Conservation (phyloP, 2,888 invertebrate species). For the Druceiella hillmani region DNA sequence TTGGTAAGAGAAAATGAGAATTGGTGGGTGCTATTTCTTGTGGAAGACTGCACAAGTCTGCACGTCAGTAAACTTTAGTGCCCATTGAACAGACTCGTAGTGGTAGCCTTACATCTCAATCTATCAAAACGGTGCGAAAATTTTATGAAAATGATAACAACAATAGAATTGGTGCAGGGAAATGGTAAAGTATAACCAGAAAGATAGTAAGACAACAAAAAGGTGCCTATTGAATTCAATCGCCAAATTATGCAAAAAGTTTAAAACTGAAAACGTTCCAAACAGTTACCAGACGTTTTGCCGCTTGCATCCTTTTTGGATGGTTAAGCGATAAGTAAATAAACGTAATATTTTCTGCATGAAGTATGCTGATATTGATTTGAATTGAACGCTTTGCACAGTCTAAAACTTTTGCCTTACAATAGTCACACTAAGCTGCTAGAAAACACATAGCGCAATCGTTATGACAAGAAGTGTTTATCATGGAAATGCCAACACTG, state of each 20-base stretch:
- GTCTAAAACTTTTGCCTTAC: conserved; percentile 19
- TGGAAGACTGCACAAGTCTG: conserved; percentile 17
- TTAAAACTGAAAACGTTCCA: conserved; percentile 15
- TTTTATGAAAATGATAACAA: conserved; percentile 27
- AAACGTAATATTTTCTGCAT: conserved; percentile 25
- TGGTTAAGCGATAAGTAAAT: conserved; percentile 24
- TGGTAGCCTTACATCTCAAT: conserved; percentile 13
- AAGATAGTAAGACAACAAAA: conserved; percentile 25
- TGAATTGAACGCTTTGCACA: conserved; percentile 19
- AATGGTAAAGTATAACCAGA: conserved; percentile 25
- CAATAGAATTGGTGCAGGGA: conserved; percentile 25
- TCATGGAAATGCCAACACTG: conserved; percentile 21
- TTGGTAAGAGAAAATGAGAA: too few relatives aligned
- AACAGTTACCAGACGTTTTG: conserved; percentile 22
- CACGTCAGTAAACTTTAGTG: conserved; percentile 6
- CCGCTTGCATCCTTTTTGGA: conserved; percentile 25
- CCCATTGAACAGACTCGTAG: conserved; percentile 11
- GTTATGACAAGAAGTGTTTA: conserved; percentile 21
- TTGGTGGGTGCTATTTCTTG: conserved; percentile 18
- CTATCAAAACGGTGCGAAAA: conserved; percentile 15
- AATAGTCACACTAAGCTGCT: conserved; percentile 19
- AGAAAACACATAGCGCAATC: conserved; percentile 21
- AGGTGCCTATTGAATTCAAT: conserved; percentile 25
- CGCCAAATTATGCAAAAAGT: conserved; percentile 25
- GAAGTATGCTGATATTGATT: conserved; percentile 22